phyloP scores from a whole-genome alignment of 2,888 invertebrate species.

The Ethmia dodecea region DNA sequence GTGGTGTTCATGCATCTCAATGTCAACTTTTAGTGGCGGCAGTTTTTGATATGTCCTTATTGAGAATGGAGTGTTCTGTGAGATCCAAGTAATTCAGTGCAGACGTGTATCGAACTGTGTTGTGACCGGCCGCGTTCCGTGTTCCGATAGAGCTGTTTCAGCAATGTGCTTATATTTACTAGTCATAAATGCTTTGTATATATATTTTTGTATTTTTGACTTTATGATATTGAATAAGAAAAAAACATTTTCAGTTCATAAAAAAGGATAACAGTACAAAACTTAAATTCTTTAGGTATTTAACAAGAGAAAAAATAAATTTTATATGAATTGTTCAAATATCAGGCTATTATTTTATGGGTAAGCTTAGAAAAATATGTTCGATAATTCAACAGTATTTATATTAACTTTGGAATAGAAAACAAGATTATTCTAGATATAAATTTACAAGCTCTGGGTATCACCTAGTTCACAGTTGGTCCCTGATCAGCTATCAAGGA shows the following conservation, averaged over 20 bases:
- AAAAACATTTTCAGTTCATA: constrained; percentile 51
- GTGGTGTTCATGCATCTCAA: constrained; percentile 15
- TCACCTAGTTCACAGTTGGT: constrained; percentile 11
- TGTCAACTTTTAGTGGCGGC: constrained; percentile 38
- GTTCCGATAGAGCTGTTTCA: constrained; percentile 41
- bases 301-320: constrained; percentile 43
- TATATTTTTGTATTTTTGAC: constrained; percentile 60
- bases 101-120: constrained; percentile 47
- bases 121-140: constrained; percentile 33
- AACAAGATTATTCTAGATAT: constrained; percentile 29
- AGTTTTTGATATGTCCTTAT: constrained; percentile 55
- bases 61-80: constrained; percentile 41
- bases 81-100: constrained; percentile 36
- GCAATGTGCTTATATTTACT: constrained; percentile 65
- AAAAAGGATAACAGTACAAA: constrained; percentile 32
- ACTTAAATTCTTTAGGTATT: constrained; percentile 45
- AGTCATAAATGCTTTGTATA: constrained; percentile 72
- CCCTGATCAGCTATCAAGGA: constrained; percentile 53
- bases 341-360: constrained; percentile 36
- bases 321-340: constrained; percentile 44
- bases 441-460: constrained; percentile 41
- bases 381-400: constrained; percentile 30
- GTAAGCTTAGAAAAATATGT: neutral
- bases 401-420: constrained; percentile 47
- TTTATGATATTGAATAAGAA: constrained; percentile 49